phyloP scores from a whole-genome alignment of 1,140 invertebrate genomes.

The Melipona quadrifasciata region DNA sequence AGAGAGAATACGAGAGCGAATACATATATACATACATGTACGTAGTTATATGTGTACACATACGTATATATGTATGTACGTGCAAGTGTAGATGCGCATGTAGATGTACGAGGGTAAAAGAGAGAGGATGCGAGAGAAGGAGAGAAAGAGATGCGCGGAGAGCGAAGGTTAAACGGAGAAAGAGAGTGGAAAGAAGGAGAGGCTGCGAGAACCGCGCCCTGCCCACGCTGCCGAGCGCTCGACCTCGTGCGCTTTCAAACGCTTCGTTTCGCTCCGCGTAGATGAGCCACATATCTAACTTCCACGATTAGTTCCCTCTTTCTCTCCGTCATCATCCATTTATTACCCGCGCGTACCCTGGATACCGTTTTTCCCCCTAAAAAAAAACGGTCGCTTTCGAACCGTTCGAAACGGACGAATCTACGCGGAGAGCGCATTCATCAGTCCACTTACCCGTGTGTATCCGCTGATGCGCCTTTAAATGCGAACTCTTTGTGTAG shows the following conservation, averaged over 20 bases:
- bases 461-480: slow-evolving; percentile 98
- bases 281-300: slow-evolving; percentile 71
- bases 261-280: slow-evolving; percentile 55
- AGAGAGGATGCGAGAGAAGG: neutral
- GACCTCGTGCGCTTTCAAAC: slow-evolving; percentile 67
- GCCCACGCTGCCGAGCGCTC: slow-evolving; percentile 53
- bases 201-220: slow-evolving; percentile 56
- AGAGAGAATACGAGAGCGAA: neutral
- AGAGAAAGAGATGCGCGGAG: neutral
- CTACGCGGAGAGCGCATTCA: neutral
- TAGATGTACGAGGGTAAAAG: neutral
- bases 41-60: too few species aligned
- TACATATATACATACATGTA: too few species aligned
- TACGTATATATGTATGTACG: neutral
- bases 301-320: slow-evolving; percentile 18
- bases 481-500: slow-evolving; percentile 99
- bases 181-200: slow-evolving; percentile 35
- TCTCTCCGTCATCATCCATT: neutral
- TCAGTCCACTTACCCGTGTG: slow-evolving; percentile 92
- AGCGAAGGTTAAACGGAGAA: slow-evolving; percentile 21
- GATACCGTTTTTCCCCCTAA: neutral
- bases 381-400: neutral
- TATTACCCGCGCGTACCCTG: neutral
- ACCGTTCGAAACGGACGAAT: neutral
- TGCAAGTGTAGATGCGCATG: neutral